phyloP scores from a whole-genome alignment of 2,797 vertebrate genomes.

The Cyclopterus lumpus region DNA sequence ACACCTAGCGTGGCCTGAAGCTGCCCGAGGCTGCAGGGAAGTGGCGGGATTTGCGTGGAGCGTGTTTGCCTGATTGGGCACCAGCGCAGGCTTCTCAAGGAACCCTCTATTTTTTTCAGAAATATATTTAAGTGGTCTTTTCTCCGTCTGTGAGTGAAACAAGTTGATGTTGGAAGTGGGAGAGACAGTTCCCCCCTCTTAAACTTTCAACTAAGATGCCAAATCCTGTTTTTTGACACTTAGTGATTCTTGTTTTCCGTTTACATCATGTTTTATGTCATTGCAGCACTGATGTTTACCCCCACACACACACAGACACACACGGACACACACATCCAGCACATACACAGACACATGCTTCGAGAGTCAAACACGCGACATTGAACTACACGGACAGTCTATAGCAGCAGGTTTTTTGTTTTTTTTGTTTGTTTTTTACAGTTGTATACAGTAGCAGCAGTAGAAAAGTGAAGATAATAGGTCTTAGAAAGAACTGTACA shows the following conservation, averaged over 20 bases:
- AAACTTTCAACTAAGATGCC: slow-evolving; percentile 91
- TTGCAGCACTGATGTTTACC: slow-evolving; percentile 63
- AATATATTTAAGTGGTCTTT: slow-evolving; percentile 92
- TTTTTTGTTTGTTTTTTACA: slow-evolving; percentile 40
- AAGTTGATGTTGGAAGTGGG: slow-evolving; percentile 87
- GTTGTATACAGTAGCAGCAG: slow-evolving; percentile 69
- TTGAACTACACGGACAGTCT: slow-evolving; percentile 29
- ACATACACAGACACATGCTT: slow-evolving; percentile 34
- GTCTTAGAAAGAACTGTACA: slow-evolving; percentile 67
- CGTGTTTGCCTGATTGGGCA: slow-evolving; percentile 67
- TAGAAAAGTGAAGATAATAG: slow-evolving; percentile 60
- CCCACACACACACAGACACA: slow-evolving; percentile 35
- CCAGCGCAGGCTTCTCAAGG: slow-evolving; percentile 85
- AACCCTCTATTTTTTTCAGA: slow-evolving; percentile 84
- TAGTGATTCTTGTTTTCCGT: slow-evolving; percentile 90
- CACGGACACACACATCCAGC: slow-evolving; percentile 30
- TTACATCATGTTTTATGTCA: slow-evolving; percentile 67
- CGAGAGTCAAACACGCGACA: slow-evolving; percentile 46
- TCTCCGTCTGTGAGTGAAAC: slow-evolving; percentile 87
- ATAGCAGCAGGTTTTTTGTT: slow-evolving; percentile 62
- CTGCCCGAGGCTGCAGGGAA: slow-evolving; percentile 79
- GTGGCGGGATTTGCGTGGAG: slow-evolving; percentile 66
- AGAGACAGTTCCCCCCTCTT: slow-evolving; percentile 80
- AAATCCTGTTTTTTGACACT: slow-evolving; percentile 88
- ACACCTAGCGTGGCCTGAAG: slow-evolving; percentile 92